phyloP scores from a whole-genome alignment of 2,113 vertebrate species.

The Canis aureus region DNA sequence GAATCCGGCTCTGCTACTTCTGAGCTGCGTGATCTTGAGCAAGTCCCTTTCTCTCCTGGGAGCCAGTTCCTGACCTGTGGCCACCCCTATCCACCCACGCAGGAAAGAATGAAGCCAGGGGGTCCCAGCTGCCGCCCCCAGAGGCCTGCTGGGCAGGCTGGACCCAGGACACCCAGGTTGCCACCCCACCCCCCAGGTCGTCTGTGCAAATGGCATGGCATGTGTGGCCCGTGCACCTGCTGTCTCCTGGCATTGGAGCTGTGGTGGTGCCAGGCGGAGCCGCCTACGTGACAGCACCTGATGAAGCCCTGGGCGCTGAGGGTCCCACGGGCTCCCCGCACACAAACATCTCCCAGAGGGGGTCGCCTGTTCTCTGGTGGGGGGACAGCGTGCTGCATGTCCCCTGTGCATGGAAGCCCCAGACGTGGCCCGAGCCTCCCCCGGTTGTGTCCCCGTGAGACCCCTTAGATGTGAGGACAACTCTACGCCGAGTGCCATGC shows the following conservation, averaged over 20 bases:
- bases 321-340: too few relatives aligned
- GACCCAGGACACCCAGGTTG: too few relatives aligned
- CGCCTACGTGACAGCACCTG: too few relatives aligned
- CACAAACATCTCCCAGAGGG: background rate
- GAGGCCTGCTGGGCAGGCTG: too few relatives aligned
- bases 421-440: background rate
- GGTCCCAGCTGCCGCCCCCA: too few relatives aligned
- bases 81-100: fast-evolving
- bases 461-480: background rate
- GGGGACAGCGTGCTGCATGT: background rate
- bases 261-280: too few relatives aligned
- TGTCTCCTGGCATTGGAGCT: too few relatives aligned
- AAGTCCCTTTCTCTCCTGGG: background rate
- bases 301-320: too few relatives aligned
- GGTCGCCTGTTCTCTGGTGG: background rate
- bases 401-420: too few relatives aligned
- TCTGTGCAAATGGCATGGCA: too few relatives aligned
- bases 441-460: background rate
- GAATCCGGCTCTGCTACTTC: background rate
- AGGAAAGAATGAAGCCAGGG: background rate
- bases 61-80: background rate
- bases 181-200: too few relatives aligned
- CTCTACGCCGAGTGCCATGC: fast-evolving
- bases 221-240: too few relatives aligned
- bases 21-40: background rate